phyloP scores from a whole-genome alignment of 2,113 vertebrate genomes.

The Redunca redunca region DNA sequence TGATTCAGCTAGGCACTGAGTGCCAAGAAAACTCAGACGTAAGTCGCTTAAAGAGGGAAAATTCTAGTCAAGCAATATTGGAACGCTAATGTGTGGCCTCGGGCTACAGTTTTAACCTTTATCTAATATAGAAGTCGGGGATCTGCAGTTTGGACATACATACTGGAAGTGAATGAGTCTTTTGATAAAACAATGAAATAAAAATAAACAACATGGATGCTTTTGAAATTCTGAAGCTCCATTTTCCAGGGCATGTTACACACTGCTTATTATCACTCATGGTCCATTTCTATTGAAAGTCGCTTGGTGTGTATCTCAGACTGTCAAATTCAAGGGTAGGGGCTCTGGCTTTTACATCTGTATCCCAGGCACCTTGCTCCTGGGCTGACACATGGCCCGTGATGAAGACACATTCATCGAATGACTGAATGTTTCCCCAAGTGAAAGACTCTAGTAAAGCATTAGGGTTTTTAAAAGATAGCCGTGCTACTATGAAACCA shows the following conservation, averaged over 20 bases:
- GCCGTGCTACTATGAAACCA: background rate
- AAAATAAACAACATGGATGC: background rate
- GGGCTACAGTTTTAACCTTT: background rate
- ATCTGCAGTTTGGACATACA: background rate
- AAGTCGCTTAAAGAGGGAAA: background rate
- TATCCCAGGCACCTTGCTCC: background rate
- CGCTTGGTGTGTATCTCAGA: background rate
- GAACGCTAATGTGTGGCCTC: background rate
- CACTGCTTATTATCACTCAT: background rate
- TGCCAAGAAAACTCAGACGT: background rate
- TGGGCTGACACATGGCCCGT: background rate
- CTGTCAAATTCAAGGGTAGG: background rate
- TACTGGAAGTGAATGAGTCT: background rate
- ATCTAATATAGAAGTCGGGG: background rate
- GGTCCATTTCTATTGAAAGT: background rate
- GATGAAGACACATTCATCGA: background rate
- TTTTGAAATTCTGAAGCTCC: conserved; percentile 31
- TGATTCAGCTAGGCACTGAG: background rate
- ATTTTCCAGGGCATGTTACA: background rate
- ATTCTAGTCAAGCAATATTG: background rate
- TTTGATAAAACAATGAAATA: background rate
- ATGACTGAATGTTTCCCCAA: background rate
- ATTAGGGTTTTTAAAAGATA: background rate
- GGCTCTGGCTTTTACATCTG: background rate
- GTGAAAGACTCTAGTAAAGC: background rate